phyloP scores from a whole-genome alignment of 2,797 vertebrate species.

The Premnoplex brunnescens region DNA sequence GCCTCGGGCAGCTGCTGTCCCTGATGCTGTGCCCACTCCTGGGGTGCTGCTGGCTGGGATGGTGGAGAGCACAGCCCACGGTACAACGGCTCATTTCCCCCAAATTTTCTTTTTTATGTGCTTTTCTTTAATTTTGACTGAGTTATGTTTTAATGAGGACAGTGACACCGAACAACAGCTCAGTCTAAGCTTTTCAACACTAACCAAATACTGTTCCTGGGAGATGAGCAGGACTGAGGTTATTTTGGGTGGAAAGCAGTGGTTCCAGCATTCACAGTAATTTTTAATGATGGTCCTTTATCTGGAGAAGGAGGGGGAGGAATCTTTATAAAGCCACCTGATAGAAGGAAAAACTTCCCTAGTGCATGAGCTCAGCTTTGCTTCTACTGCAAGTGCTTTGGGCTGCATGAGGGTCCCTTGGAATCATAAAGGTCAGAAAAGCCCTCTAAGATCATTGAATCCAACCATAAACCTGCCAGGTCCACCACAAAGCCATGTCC shows the following conservation, averaged over 20 bases:
- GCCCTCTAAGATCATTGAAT: neutral
- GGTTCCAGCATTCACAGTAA: neutral
- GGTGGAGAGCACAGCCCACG: neutral
- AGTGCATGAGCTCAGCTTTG: neutral
- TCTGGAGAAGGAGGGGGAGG: neutral
- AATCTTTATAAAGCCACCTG: neutral
- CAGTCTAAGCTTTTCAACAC: neutral
- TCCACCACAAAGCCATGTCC: neutral
- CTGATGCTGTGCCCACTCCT: neutral
- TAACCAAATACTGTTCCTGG: neutral
- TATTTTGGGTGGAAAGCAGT: neutral
- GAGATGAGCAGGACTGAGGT: neutral
- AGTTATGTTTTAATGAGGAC: neutral
- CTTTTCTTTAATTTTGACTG: neutral
- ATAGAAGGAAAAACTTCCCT: neutral
- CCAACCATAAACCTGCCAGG: neutral
- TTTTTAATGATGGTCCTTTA: neutral
- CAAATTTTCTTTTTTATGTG: neutral
- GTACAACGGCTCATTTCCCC: neutral
- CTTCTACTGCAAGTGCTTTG: neutral
- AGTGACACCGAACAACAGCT: neutral
- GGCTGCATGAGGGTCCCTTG: neutral
- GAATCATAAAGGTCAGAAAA: neutral
- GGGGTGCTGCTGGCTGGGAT: neutral
- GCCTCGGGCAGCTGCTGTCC: neutral